Evolutionary conservation across 2,113 vertebrate species (phyloP).

Genomic region (Passer montanus): DNA sequence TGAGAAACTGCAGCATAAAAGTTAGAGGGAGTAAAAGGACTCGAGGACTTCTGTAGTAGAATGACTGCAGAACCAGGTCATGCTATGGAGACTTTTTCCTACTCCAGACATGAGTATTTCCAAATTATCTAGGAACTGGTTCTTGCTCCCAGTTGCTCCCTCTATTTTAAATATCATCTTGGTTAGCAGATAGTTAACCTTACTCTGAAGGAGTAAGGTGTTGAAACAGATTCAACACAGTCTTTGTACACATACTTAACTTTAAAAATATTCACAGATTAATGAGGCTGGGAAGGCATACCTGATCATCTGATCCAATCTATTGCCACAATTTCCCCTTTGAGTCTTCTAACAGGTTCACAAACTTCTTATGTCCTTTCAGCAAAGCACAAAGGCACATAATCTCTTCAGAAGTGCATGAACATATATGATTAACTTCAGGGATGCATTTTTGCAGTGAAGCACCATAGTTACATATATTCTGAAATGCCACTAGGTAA

Average conservation of each 20-base stretch:
- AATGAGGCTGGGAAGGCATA: neutral
- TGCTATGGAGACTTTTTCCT: neutral
- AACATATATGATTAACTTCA: neutral
- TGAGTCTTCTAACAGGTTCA: neutral
- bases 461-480: neutral
- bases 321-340: neutral
- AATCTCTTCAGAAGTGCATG: neutral
- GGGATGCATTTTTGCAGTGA: neutral
- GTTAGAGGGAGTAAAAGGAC: neutral
- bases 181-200: neutral
- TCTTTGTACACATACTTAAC: neutral
- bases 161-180: neutral
- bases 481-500: neutral
- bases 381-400: neutral
- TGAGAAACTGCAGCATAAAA: neutral
- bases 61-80: neutral
- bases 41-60: neutral
- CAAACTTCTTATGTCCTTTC: neutral
- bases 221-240: neutral
- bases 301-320: neutral
- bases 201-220: neutral
- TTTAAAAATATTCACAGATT: neutral
- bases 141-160: neutral
- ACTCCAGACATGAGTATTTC: neutral
- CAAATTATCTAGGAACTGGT: neutral